A percentile compares a stretch with the other conserved stretches of the same genome.
Evolutionary conservation across 2,888 invertebrate species (phyloP).

Genomic region (Cheilosia scutellata): DNA sequence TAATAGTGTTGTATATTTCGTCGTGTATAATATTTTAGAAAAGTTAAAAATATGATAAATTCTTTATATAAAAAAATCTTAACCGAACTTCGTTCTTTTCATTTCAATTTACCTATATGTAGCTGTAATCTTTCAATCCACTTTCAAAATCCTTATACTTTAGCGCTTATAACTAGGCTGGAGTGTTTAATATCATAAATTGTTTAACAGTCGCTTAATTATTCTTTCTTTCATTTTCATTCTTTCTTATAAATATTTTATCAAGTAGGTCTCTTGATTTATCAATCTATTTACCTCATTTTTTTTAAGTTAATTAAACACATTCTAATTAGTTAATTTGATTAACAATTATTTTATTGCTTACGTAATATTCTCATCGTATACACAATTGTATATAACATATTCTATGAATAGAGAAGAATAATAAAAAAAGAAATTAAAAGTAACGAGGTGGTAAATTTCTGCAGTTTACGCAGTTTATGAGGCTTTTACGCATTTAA

Average conservation of each 20-base stretch:
- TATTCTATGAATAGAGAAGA: too few species aligned
- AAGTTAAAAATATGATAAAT: slow-evolving; percentile 16
- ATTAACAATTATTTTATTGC: too few species aligned
- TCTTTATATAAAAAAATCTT: slow-evolving; percentile 21
- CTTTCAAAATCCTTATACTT: slow-evolving; percentile 12
- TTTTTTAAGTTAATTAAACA: background rate
- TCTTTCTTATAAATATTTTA: background rate
- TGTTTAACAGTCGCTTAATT: slow-evolving; percentile 16
- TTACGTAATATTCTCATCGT: too few species aligned
- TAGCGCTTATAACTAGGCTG: slow-evolving; percentile 55
- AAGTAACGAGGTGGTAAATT: too few species aligned
- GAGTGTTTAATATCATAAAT: slow-evolving; percentile 17
- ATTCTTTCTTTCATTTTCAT: slow-evolving; percentile 1
- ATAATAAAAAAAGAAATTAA: too few species aligned
- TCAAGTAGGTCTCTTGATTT: background rate
- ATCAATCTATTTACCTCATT: background rate
- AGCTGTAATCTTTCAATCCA: slow-evolving; percentile 1
- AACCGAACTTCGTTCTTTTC: slow-evolving; percentile 34
- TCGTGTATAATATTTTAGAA: slow-evolving; percentile 31
- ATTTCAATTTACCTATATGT: slow-evolving; percentile 6
- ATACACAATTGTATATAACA: too few species aligned
- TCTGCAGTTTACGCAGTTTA: too few species aligned
- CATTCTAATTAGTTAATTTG: too few species aligned
- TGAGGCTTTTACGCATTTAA: too few species aligned
- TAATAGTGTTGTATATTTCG: slow-evolving; percentile 42